Evolutionary conservation across 2,797 vertebrate species (phyloP), one percentile per base, ranked within the genome.

Genomic region (Graptemys geographica): DNA sequence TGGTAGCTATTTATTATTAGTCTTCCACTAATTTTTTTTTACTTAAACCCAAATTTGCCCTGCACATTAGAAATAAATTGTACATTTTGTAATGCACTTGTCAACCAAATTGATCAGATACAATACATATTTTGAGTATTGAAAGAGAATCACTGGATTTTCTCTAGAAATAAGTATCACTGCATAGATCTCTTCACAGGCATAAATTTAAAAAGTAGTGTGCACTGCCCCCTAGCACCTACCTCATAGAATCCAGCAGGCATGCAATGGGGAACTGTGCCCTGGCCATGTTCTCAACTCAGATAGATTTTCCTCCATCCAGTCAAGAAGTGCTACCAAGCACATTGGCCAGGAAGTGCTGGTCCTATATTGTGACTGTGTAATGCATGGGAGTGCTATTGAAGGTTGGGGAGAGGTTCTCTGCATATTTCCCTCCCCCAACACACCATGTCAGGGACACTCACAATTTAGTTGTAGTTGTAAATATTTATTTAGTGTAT

Each of bases 211-310:
- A 86, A 96, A 94, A 89, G 81, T 69, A 98, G 96, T 97, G 98
- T 98, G 97, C 98, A 98, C 98, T 98, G 98, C 97, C 98, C 95
- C 98, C 92, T 78, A 81, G 56, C 89, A 90, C 79, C 93, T 79
- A 94, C 90, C 79, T 91, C 72, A 76, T 79, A 93, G 97, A 95
- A 90, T 87, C 84, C 81, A 96, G 72, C 76, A 98, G 97, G 96
- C 96, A 95, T 91, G 93, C 94, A 94, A 81, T 88, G 94, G 56
- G 69, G 94, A 87, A 49, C 13, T 28, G 28, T 28, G 27, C 13
- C 13, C 7, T 49, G 44, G 27, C 11, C 89, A 95, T 92, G 88
- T 92, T 79, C 84, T 95, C 81, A 90, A 90, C 88, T 72, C 88
- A 93, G 93, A 89, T 76, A 96, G 86, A 94, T 95, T 96, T 96